phyloP scores from a whole-genome alignment of 2,797 vertebrate genomes.

The Microchirus variegatus region DNA sequence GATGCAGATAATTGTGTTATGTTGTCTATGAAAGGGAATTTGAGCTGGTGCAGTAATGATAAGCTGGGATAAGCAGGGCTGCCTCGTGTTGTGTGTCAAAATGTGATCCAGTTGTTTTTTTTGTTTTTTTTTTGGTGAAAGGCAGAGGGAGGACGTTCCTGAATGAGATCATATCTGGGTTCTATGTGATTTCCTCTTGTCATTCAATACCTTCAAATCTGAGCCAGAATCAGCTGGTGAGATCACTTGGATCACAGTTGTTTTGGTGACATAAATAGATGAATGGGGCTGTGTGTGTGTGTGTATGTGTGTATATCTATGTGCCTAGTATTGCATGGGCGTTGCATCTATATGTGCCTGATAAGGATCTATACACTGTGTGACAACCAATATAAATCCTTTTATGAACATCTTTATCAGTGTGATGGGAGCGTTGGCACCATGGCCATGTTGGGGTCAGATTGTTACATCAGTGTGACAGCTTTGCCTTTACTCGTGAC shows the following conservation, averaged over 20 bases:
- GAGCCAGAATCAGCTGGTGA: slow-evolving; percentile 65
- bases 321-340: slow-evolving; percentile 28
- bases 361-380: slow-evolving; percentile 70
- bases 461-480: slow-evolving; percentile 76
- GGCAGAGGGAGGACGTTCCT: slow-evolving; percentile 51
- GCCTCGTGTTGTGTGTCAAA: slow-evolving; percentile 61
- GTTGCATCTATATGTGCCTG: slow-evolving; percentile 65
- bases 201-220: slow-evolving; percentile 72
- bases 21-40: slow-evolving; percentile 64
- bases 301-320: slow-evolving; percentile 7
- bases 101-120: slow-evolving; percentile 54
- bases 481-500: slow-evolving; percentile 54
- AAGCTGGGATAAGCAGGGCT: slow-evolving; percentile 43
- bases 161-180: slow-evolving; percentile 65
- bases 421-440: slow-evolving; percentile 58
- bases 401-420: slow-evolving; percentile 79
- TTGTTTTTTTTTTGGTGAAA: slow-evolving; percentile 34
- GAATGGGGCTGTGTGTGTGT: slow-evolving; percentile 30
- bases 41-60: slow-evolving; percentile 58
- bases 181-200: slow-evolving; percentile 73
- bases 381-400: slow-evolving; percentile 80
- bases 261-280: slow-evolving; percentile 56
- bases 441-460: slow-evolving; percentile 65
- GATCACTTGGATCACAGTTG: slow-evolving; percentile 54
- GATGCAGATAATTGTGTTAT: slow-evolving; percentile 71